phyloP scores from a whole-genome alignment of 2,888 invertebrate genomes.

The Drepanosiphum platanoidis region DNA sequence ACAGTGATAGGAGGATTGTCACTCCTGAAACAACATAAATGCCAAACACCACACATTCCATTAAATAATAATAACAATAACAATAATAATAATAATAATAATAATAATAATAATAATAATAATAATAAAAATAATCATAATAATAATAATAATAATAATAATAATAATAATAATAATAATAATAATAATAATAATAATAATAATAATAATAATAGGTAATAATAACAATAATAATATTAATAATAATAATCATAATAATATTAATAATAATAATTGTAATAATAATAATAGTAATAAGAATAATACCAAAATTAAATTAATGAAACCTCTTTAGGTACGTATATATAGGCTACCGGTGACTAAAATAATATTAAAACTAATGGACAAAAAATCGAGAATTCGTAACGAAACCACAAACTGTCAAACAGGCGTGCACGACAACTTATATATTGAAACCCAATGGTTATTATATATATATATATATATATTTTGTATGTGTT shows the following conservation, averaged over 20 bases:
- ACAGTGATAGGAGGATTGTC: slow-evolving; percentile 98
- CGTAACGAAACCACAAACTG: slow-evolving; percentile 27
- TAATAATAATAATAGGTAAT: slow-evolving; percentile 23
- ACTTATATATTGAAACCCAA: slow-evolving; percentile 29
- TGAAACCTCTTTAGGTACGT: slow-evolving; percentile 35
- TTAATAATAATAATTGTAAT: slow-evolving; percentile 12
- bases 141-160: slow-evolving; percentile 33
- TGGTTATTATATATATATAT: too few species aligned
- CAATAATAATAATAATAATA: slow-evolving; percentile 48
- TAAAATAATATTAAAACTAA: slow-evolving; percentile 46
- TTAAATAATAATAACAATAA: slow-evolving; percentile 53
- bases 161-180: not conserved
- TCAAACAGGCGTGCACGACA: slow-evolving; percentile 47
- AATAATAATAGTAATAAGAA: slow-evolving; percentile 23
- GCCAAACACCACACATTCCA: slow-evolving; percentile 63
- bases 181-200: slow-evolving; percentile 43
- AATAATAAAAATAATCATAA: slow-evolving; percentile 27
- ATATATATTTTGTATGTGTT: slow-evolving; percentile 11
- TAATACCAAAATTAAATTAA: slow-evolving; percentile 38
- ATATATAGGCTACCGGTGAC: slow-evolving; percentile 40
- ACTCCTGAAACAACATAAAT: slow-evolving; percentile 83
- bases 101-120: slow-evolving; percentile 48
- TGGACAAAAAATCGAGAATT: slow-evolving; percentile 39
- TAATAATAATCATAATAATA: slow-evolving; percentile 1
- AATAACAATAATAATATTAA: slow-evolving; percentile 17